Evolutionary conservation across 2,888 invertebrate species (phyloP).

Genomic region (Rhagophthalmus giganteus): DNA sequence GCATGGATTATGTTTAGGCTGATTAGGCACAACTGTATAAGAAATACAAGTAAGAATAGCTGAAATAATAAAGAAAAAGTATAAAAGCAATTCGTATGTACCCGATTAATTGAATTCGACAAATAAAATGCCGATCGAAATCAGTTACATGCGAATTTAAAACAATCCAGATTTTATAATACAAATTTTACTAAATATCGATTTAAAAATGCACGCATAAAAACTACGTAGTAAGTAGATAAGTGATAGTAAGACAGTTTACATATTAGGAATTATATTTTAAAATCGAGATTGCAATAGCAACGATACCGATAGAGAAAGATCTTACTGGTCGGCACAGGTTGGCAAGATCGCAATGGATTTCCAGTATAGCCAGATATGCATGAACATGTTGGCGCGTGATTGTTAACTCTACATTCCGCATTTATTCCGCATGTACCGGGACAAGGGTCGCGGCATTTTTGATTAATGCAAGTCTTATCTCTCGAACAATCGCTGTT

Average conservation of each 20-base stretch:
- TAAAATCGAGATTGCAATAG: too few relatives aligned
- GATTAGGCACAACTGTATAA: constrained; percentile 40
- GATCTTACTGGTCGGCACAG: constrained; percentile 56
- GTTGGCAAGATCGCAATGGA: constrained; percentile 74
- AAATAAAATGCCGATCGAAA: too few relatives aligned
- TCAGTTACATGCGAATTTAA: too few relatives aligned
- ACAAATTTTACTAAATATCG: too few relatives aligned
- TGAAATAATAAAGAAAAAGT: background rate
- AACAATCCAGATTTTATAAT: background rate
- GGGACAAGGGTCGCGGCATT: constrained; percentile 81
- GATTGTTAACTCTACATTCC: constrained; percentile 79
- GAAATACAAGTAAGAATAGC: background rate
- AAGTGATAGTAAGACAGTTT: too few relatives aligned
- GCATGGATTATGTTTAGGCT: constrained; percentile 60
- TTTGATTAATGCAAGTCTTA: constrained; percentile 79
- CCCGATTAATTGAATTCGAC: too few relatives aligned
- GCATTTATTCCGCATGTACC: constrained; percentile 84
- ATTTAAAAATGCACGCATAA: too few relatives aligned
- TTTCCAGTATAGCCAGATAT: constrained; percentile 75
- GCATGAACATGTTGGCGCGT: constrained; percentile 79
- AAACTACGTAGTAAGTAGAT: too few relatives aligned
- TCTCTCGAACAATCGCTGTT: constrained; percentile 80
- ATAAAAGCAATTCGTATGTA: too few relatives aligned
- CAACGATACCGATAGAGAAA: too few relatives aligned
- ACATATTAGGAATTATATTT: too few relatives aligned